Conservation (phyloP, 2,888 invertebrate species). For the Teinopalpus imperialis region DNA sequence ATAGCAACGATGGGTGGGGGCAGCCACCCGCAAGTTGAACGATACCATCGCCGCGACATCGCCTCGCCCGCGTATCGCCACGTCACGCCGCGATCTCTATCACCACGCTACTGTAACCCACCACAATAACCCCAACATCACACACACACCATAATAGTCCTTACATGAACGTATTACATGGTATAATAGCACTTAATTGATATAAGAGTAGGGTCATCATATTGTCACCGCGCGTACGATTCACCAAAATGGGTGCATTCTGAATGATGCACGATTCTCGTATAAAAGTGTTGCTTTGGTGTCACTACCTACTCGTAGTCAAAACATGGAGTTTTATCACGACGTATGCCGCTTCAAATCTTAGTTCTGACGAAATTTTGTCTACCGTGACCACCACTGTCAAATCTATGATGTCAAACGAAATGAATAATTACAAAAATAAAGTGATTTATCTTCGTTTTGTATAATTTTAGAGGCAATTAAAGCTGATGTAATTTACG, state of each 20-base stretch:
- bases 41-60: constrained; percentile 61
- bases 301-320: constrained; percentile 39
- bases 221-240: constrained; percentile 10
- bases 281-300: constrained; percentile 63
- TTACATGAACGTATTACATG: constrained; percentile 17
- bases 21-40: constrained; percentile 50
- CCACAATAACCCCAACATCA: constrained; percentile 26
- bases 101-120: constrained; percentile 41
- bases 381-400: not conserved
- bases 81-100: constrained; percentile 69
- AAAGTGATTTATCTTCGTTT: not conserved
- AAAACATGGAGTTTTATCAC: constrained; percentile 30
- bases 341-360: not conserved
- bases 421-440: not conserved
- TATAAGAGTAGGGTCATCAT: not conserved
- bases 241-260: constrained; percentile 30
- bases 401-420: not conserved
- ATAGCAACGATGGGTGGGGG: constrained; percentile 9
- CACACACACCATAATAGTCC: constrained; percentile 20
- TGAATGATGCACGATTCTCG: constrained; percentile 59
- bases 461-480: not conserved
- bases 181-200: constrained; percentile 6
- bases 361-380: not conserved
- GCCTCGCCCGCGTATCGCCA: constrained; percentile 50
- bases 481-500: not conserved